Base-by-base conservation (phyloP, 92 coral and sea anemone genomes). In the Pocillopora grandis region DNA sequence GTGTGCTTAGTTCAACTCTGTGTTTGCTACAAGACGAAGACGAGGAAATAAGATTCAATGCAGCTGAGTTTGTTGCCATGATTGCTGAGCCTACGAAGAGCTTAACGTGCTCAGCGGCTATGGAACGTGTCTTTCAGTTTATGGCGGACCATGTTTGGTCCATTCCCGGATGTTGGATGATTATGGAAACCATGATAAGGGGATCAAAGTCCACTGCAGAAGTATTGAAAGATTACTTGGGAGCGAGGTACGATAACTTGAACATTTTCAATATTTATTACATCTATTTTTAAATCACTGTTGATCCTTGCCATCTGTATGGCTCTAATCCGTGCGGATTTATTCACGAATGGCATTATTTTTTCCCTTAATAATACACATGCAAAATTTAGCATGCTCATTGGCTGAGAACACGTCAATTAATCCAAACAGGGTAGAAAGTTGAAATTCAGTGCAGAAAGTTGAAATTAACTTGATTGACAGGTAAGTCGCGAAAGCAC, bases 21-120 rank as follows among this genome's bases (percentile, higher is more conserved):
- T 86, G 69, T 62, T 70, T 90, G 57, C 87, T 92, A 56, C 93
- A 92, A 68, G 95, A 92, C 76, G 95, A 92, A 75, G 88, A 90
- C 56, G 95, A 87, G 78, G 84, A 76, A 79, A 86, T 90, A 55
- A 72, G 95, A 85, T 76, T 68, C n/a, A 72, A 80, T 48, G 95
- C 93, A 12, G 86, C 93, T 12, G 78, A 68, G 75, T 85, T 92
- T 83, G 87, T 87, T 76, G 84, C 93, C 67, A 76, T 84, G 62
- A 64, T 92, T 35, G 80, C 82, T 66, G 82, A 79, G 80, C 80
- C 75, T 33, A 31, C 72, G 62, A 66, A n/a, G 5, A 55, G 86
- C 36, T 55, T 90, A 58, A 87, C 85, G 18, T 87, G 93, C 82
- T 85, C 93, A 27, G 87, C 82, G 37, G 88, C 95, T 72, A 71